These are phyloP conservation scores for Aphelocoma californica DNA, from an alignment of 2,797 vertebrate genomes.

Conservation along the genomic window DNA sequence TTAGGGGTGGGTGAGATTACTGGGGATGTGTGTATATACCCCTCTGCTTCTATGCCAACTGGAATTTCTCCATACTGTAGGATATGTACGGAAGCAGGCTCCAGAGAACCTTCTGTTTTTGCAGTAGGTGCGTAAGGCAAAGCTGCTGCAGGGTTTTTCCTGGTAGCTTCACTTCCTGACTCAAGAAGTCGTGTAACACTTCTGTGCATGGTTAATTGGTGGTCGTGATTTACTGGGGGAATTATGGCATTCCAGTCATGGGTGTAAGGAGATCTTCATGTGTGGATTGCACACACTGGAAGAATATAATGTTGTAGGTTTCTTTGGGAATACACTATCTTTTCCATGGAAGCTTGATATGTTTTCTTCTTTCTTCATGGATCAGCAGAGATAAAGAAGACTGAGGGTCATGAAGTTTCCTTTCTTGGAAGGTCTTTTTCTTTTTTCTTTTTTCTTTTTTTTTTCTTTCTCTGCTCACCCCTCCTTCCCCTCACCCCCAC, in stretches of 20 bases:
- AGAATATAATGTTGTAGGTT: not conserved
- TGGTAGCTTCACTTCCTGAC: not conserved
- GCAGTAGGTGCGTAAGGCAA: not conserved
- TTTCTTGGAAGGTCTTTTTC: not conserved
- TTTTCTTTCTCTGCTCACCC: fast-evolving
- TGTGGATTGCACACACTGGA: not conserved
- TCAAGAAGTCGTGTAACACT: not conserved
- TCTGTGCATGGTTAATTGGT: not conserved
- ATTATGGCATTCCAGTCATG: not conserved
- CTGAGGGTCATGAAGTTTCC: not conserved
- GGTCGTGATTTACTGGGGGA: not conserved
- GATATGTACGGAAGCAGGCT: constrained; percentile 5
- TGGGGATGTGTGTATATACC: not conserved
- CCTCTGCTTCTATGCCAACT: constrained; percentile 34
- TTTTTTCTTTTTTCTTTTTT: not conserved
- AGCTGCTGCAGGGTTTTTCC: not conserved
- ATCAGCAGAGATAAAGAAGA: not conserved
- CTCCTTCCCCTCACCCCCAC: not conserved
- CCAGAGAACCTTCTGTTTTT: constrained; percentile 23
- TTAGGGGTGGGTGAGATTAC: constrained; percentile 20
- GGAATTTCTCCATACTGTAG: constrained; percentile 20
- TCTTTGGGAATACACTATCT: not conserved
- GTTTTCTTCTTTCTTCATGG: not conserved
- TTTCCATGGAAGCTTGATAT: not conserved
- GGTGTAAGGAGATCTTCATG: not conserved